Evolutionary conservation across 2,888 invertebrate genomes (phyloP).

Genomic region (Lutraria lutraria): DNA sequence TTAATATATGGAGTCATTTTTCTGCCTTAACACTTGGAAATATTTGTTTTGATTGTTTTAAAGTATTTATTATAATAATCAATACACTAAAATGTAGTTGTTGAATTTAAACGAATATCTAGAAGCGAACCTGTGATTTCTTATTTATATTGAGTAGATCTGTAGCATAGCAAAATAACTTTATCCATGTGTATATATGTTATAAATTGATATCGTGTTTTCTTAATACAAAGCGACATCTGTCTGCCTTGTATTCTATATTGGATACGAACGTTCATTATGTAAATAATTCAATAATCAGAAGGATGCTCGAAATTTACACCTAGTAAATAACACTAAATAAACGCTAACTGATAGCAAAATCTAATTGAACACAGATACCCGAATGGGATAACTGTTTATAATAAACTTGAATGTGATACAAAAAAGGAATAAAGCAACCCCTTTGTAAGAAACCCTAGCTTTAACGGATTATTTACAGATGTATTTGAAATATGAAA

Average conservation of each 20-base stretch:
- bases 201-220: conserved; percentile 11
- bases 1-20: background rate
- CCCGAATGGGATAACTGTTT: background rate
- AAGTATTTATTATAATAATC: background rate
- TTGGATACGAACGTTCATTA: background rate
- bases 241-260: background rate
- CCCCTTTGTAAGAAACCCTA: no score
- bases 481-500: conserved; percentile 50
- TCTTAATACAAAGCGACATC: background rate
- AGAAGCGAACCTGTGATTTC: background rate
- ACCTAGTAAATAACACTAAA: no score
- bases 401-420: background rate
- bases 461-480: background rate
- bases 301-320: no score
- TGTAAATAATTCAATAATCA: no score
- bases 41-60: background rate
- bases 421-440: background rate
- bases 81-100: background rate
- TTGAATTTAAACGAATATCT: background rate
- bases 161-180: no score
- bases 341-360: background rate
- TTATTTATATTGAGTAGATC: background rate
- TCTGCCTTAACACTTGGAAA: background rate
- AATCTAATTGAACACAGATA: background rate
- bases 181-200: background rate